phyloP scores from a whole-genome alignment of 2,113 vertebrate genomes.

The Phylloscopus whistleri region DNA sequence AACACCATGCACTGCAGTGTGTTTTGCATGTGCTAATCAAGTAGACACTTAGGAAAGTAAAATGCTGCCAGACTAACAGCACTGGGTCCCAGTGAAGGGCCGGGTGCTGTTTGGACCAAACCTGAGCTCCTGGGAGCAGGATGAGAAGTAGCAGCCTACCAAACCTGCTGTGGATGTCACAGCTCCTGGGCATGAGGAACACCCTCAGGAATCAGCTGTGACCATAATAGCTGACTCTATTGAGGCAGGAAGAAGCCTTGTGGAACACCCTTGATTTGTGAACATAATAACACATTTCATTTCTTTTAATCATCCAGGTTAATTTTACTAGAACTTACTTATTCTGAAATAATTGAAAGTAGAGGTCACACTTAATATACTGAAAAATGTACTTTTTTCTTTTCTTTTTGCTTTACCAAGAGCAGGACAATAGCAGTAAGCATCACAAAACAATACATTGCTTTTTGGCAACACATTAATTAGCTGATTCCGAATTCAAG shows the following conservation, averaged over 20 bases:
- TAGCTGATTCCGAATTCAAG: background rate
- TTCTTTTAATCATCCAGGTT: background rate
- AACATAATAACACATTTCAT: background rate
- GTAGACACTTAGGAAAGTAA: background rate
- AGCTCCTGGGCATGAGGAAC: background rate
- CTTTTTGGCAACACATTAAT: conserved; percentile 20
- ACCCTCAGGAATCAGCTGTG: background rate
- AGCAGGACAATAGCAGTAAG: conserved; percentile 71
- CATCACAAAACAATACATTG: conserved; percentile 2
- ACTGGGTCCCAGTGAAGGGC: background rate
- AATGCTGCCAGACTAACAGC: background rate
- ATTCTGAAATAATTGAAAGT: background rate
- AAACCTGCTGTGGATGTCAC: background rate
- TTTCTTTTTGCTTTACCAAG: conserved; percentile 75
- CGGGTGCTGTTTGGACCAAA: background rate
- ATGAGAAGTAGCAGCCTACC: background rate
- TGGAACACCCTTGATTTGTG: background rate
- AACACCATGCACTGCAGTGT: background rate
- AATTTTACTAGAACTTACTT: background rate
- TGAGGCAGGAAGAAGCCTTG: background rate
- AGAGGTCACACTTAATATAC: conserved; percentile 33
- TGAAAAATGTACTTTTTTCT: conserved; percentile 72
- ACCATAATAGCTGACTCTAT: background rate
- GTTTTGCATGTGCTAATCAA: background rate
- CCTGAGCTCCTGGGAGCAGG: background rate